phyloP scores from a whole-genome alignment of 2,888 invertebrate genomes.

The Notodonta ziczac region DNA sequence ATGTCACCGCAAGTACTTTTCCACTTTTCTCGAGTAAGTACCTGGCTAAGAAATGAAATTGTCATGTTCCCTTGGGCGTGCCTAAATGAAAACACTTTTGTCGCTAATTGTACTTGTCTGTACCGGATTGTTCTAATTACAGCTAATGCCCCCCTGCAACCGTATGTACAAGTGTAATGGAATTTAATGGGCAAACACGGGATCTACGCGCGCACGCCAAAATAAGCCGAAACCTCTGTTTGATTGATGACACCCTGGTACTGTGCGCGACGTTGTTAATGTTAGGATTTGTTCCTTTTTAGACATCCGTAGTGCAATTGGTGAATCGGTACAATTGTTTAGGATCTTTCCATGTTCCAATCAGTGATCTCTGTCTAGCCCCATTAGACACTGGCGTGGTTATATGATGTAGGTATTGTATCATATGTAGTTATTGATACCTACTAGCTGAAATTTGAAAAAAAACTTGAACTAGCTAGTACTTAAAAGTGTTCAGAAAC shows the following conservation, averaged over 20 bases:
- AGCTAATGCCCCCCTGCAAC: slow-evolving; percentile 12
- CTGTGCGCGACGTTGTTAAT: slow-evolving; percentile 1
- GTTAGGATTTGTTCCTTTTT: background rate
- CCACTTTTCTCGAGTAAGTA: background rate
- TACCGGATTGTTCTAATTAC: slow-evolving; percentile 12
- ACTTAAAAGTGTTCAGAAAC: too few relatives aligned
- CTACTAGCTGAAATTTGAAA: too few relatives aligned
- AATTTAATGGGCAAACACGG: slow-evolving; percentile 21
- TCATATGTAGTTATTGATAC: too few relatives aligned
- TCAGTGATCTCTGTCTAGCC: too few relatives aligned
- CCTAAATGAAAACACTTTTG: slow-evolving; percentile 12
- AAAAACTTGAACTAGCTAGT: too few relatives aligned
- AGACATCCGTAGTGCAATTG: background rate
- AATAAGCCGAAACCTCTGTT: slow-evolving; percentile 11
- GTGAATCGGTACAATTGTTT: too few relatives aligned
- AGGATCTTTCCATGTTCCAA: too few relatives aligned
- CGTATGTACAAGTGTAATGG: slow-evolving; percentile 14
- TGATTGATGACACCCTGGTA: slow-evolving; percentile 22
- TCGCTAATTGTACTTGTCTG: slow-evolving; percentile 8
- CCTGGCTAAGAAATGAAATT: background rate
- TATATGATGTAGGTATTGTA: too few relatives aligned
- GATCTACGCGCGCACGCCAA: slow-evolving; percentile 15
- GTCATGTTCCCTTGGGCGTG: background rate
- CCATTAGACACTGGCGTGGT: too few relatives aligned
- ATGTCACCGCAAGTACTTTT: background rate